Percentiles rank a stretch among this genome's conserved stretches.
phyloP scores from a whole-genome alignment of 2,113 vertebrate species.

The Trichomycterus rosablanca region DNA sequence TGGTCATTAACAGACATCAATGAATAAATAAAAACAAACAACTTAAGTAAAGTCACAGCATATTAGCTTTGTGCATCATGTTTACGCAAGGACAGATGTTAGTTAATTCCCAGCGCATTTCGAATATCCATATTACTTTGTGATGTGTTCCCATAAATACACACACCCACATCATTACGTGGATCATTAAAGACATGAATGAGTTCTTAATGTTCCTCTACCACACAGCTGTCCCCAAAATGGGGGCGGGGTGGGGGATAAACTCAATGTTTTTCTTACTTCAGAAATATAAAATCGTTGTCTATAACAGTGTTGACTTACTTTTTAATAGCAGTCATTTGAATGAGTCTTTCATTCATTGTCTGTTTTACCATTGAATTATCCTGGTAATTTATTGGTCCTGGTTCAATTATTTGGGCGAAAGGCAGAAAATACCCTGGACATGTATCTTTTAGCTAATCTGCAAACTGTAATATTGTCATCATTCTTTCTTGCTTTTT shows the following conservation, averaged over 20 bases:
- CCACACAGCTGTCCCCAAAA: constrained; percentile 74
- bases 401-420: constrained; percentile 19
- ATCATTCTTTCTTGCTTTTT: not conserved
- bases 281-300: constrained; percentile 7
- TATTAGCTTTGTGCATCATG: constrained; percentile 41
- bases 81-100: constrained; percentile 75
- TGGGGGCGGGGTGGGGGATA: constrained; percentile 46
- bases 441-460: constrained; percentile 17
- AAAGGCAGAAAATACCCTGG: too few species aligned
- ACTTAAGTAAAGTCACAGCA: constrained; percentile 11
- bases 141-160: constrained; percentile 72
- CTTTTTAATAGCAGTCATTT: constrained; percentile 2
- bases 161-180: constrained; percentile 67
- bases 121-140: constrained; percentile 65
- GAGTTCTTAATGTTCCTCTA: constrained; percentile 71
- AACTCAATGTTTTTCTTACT: constrained; percentile 19
- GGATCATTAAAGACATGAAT: constrained; percentile 80
- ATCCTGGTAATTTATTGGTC: too few species aligned
- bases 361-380: too few species aligned
- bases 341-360: too few species aligned
- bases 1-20: too few species aligned
- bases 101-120: constrained; percentile 65
- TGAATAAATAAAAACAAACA: too few species aligned
- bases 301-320: constrained; percentile 16
- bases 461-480: not conserved